Conservation (phyloP, 2,888 invertebrate genomes). For the Aphrophora alni region DNA sequence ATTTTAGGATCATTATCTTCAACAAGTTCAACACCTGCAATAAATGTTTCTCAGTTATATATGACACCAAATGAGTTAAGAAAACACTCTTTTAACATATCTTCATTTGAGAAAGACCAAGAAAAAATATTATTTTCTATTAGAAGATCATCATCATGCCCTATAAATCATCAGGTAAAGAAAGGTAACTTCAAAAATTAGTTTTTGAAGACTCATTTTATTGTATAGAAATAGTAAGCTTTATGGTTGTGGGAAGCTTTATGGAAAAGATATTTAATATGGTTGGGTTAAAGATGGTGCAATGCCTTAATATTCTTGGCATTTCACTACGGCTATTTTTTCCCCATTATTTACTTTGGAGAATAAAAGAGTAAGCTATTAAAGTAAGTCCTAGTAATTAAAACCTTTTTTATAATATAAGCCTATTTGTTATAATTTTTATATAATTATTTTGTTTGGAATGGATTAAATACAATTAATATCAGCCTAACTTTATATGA, state of each 20-base stretch:
- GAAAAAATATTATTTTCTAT: background rate
- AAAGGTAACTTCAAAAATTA: slow-evolving; percentile 21
- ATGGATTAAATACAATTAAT: too few relatives aligned
- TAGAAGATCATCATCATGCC: slow-evolving; percentile 22
- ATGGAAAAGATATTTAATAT: too few relatives aligned
- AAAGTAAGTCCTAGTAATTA: too few relatives aligned
- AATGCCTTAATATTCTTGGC: too few relatives aligned
- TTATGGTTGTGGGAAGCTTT: background rate
- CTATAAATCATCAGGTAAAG: slow-evolving; percentile 29
- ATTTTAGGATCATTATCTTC: background rate
- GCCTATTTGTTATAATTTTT: too few relatives aligned
- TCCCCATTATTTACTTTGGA: too few relatives aligned
- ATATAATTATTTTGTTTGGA: too few relatives aligned
- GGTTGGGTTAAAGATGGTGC: too few relatives aligned
- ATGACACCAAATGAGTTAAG: background rate
- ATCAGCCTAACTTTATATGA: too few relatives aligned
- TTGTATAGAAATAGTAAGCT: background rate
- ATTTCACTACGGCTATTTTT: too few relatives aligned
- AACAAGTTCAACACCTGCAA: background rate
- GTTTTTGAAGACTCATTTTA: background rate
- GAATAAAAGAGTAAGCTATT: too few relatives aligned
- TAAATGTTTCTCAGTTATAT: background rate
- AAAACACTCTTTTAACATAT: background rate
- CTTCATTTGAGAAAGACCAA: background rate
- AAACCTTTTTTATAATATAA: too few relatives aligned